phyloP scores from a whole-genome alignment of 2,797 vertebrate genomes.

The Toxotes lorentzi region DNA sequence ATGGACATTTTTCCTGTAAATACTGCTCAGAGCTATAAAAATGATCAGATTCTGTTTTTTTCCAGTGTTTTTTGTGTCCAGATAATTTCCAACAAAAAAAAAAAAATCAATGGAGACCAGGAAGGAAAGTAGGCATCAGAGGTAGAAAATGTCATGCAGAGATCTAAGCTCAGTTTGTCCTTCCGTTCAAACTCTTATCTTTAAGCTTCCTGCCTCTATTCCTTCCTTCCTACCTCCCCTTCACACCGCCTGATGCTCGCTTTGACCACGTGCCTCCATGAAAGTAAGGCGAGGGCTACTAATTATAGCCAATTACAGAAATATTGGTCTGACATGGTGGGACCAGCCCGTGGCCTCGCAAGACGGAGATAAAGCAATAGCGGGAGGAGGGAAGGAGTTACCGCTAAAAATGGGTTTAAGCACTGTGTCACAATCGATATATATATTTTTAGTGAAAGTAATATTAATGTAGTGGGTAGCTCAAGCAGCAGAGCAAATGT shows the following conservation, averaged over 20 bases:
- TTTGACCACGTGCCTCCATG: conserved; percentile 27
- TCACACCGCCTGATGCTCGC: background rate
- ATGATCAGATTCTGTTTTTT: background rate
- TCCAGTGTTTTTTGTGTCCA: background rate
- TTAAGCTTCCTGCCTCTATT: conserved; percentile 16
- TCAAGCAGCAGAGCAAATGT: conserved; percentile 11
- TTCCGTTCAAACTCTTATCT: conserved; percentile 11
- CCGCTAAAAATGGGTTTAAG: conserved; percentile 10
- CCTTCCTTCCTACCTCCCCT: conserved; percentile 9
- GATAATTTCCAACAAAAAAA: background rate
- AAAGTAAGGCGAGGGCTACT: conserved; percentile 49
- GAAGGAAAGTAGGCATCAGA: conserved; percentile 21
- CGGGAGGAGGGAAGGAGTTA: background rate
- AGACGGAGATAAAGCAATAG: conserved; percentile 31
- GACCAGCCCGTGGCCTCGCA: conserved; percentile 32
- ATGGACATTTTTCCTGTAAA: background rate
- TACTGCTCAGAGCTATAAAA: background rate
- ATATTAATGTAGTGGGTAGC: conserved; percentile 41
- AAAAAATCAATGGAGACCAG: background rate
- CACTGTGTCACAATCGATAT: conserved; percentile 23
- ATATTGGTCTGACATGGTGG: conserved; percentile 46
- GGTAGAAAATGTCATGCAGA: conserved; percentile 7
- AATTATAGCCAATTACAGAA: conserved; percentile 70
- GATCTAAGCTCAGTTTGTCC: background rate
- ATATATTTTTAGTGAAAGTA: conserved; percentile 14